Conservation (phyloP, 2,113 vertebrate genomes). For the Egretta garzetta region DNA sequence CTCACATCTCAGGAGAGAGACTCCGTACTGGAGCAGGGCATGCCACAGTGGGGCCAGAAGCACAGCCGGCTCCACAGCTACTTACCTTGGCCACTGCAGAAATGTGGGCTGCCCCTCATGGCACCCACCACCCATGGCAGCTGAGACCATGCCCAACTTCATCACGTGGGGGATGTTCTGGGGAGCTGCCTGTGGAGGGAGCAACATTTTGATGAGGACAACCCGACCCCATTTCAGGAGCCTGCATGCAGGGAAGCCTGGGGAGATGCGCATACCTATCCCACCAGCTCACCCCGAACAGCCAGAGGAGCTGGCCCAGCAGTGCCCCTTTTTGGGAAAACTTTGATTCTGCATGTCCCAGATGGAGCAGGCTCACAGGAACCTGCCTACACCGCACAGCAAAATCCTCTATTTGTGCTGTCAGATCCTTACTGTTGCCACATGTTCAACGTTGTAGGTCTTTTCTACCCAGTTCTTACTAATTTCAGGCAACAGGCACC, state of each 20-base stretch:
- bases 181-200: neutral
- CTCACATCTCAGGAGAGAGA: neutral
- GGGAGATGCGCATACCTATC: neutral
- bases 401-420: neutral
- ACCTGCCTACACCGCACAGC: neutral
- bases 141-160: neutral
- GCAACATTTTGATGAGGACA: neutral
- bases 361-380: neutral
- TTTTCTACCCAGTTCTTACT: neutral
- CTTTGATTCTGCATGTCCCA: neutral
- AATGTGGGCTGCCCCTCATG: neutral
- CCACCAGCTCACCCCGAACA: neutral
- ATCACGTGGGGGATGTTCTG: accelerated
- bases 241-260: neutral
- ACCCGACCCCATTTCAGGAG: neutral
- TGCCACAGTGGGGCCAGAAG: accelerated
- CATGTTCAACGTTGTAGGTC: neutral
- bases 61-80: neutral
- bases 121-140: neutral
- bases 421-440: neutral
- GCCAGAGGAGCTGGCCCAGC: neutral
- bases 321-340: neutral
- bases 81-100: neutral
- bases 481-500: neutral
- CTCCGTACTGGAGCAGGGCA: neutral